Evolutionary conservation across 2,888 invertebrate species (phyloP), one percentile per base, ranked within the genome.

Genomic region (Odontothrips loti): DNA sequence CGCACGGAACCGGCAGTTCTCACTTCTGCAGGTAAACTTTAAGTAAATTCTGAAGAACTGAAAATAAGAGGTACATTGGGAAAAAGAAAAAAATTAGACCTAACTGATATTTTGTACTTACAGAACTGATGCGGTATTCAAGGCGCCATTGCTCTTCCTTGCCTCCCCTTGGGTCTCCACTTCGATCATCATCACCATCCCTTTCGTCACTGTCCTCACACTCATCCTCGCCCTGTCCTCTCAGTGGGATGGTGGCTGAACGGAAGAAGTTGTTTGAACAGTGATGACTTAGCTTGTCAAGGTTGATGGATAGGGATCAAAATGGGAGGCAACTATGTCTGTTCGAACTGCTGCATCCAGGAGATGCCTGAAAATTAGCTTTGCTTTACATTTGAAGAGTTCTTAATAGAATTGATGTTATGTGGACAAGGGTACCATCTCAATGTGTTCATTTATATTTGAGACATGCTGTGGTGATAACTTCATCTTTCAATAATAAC

Each of bases 241-340:
- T 91, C 85, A 90, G 89, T 87, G 93, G 93, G 87, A 91, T 92
- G 91, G 93, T 93, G 88, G 93, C 92, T 86, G 93, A 93, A 88
- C 90, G 92, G 86, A 91, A 91, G 88, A 92, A 92, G 88, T 90
- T 90, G 87, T 93, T 93, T 89, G 92, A 92, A 87, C 88, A 82
- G 34, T 84, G 81, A 83, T 63, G 10, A 43, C 3, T 43, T 43
- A 43, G 3, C 34, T 43, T 6, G 6, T 43, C 34, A 43, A 43
- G 34, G 3, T 43, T 43, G 34, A 43, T 43, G 6, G 34, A 43
- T 43, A 6, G 34, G 34, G 34, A 43, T 43, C 34, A 43, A 43
- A 43, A 43, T 4, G 34, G 34, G 34, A 43, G 6, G 34, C 34
- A 43, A 43, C 2, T 6, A 43, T 43, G 34, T 43, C 34, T 43